Evolutionary conservation across 1,140 invertebrate species (phyloP).

Genomic region (Drosophila paulistorum): DNA sequence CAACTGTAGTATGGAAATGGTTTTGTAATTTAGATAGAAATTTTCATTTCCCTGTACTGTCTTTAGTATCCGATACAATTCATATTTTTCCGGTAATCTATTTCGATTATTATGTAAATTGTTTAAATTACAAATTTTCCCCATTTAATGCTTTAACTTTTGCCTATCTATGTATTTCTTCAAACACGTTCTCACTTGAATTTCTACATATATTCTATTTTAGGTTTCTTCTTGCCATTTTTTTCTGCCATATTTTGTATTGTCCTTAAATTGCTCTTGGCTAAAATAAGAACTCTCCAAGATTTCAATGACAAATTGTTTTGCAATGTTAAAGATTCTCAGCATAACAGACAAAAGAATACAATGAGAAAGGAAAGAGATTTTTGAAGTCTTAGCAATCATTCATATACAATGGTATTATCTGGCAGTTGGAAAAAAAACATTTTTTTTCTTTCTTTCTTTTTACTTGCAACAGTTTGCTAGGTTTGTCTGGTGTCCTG

Average conservation of each 20-base stretch:
- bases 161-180: no score
- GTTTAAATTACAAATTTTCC: no score
- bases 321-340: not conserved
- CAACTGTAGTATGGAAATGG: no score
- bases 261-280: not conserved
- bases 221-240: not conserved
- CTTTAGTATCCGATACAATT: no score
- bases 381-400: not conserved
- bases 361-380: not conserved
- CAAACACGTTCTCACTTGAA: no score
- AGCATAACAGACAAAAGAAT: not conserved
- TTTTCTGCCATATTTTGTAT: not conserved
- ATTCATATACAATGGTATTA: slow-evolving; percentile 5
- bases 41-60: no score
- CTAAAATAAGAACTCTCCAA: slow-evolving; percentile 1
- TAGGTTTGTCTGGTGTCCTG: slow-evolving; percentile 26
- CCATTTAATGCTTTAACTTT: no score
- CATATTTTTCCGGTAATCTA: no score
- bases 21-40: no score
- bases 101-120: no score
- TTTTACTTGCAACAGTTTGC: slow-evolving; percentile 14
- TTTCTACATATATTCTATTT: no score
- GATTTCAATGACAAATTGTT: slow-evolving; percentile 5
- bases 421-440: not conserved
- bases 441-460: not conserved